Evolutionary conservation across 2,888 invertebrate genomes (phyloP).

Genomic region (Choreutis nemorana): DNA sequence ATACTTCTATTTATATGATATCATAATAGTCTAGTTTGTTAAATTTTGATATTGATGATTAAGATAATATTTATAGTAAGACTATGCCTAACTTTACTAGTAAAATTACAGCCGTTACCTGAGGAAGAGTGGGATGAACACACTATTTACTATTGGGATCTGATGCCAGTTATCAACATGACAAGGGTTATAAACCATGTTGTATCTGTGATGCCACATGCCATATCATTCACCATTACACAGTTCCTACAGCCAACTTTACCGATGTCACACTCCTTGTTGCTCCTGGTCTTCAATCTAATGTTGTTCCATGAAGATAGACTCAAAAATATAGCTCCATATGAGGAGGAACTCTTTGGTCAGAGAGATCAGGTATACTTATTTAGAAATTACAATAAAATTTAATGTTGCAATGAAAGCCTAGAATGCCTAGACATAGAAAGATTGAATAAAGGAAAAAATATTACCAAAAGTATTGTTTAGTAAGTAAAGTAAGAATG

Average conservation of each 20-base stretch:
- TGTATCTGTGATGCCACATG: slow-evolving; percentile 22
- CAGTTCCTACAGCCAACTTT: slow-evolving; percentile 37
- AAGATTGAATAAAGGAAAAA: too few relatives aligned
- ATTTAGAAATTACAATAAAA: too few relatives aligned
- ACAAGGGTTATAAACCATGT: slow-evolving; percentile 38
- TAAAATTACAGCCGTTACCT: slow-evolving; percentile 31
- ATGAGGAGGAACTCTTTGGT: slow-evolving; percentile 37
- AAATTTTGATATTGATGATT: too few relatives aligned
- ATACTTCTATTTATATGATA: too few relatives aligned
- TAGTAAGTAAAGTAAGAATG: too few relatives aligned
- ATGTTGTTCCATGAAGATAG: slow-evolving; percentile 35
- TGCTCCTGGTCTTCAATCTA: slow-evolving; percentile 34
- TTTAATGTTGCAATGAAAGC: too few relatives aligned
- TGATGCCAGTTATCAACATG: slow-evolving; percentile 45
- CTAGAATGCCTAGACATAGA: too few relatives aligned
- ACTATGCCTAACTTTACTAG: too few relatives aligned
- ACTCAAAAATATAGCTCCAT: slow-evolving; percentile 28
- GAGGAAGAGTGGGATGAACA: slow-evolving; percentile 37
- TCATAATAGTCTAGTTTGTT: too few relatives aligned
- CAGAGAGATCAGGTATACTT: slow-evolving; percentile 20
- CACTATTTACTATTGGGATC: slow-evolving; percentile 39
- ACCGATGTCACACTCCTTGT: slow-evolving; percentile 26
- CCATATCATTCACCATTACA: slow-evolving; percentile 20
- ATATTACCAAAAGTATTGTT: too few relatives aligned
- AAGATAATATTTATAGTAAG: too few relatives aligned